phyloP scores from a whole-genome alignment of 2,888 invertebrate species.

The Drosophila trichaetosa region DNA sequence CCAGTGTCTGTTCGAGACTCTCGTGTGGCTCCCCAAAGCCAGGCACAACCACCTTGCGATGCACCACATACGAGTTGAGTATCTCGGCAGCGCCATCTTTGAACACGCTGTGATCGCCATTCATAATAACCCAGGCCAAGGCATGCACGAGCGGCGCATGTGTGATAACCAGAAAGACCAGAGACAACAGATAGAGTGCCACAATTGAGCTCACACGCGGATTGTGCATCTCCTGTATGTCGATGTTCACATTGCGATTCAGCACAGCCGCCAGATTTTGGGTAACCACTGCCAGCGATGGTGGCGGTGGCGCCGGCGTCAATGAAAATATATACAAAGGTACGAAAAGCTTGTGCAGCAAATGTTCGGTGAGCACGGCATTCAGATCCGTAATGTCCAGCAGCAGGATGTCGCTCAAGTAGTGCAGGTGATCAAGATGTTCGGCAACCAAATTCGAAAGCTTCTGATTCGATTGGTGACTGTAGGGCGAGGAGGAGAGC shows the following conservation, averaged over 20 bases:
- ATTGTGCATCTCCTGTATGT: slow-evolving; percentile 87
- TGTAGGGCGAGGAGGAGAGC: slow-evolving; percentile 85
- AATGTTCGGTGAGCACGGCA: slow-evolving; percentile 96
- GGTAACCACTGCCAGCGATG: slow-evolving; percentile 87
- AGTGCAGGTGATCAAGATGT: slow-evolving; percentile 98
- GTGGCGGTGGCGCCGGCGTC: slow-evolving; percentile 86
- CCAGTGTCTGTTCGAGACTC: slow-evolving; percentile 91
- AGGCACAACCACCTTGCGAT: slow-evolving; percentile 86
- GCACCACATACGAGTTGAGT: slow-evolving; percentile 88
- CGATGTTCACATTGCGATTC: slow-evolving; percentile 86
- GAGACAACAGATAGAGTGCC: slow-evolving; percentile 94
- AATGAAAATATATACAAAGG: slow-evolving; percentile 97
- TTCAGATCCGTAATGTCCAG: slow-evolving; percentile 96
- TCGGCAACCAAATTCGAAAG: slow-evolving; percentile 97
- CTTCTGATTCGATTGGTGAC: slow-evolving; percentile 95
- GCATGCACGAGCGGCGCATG: slow-evolving; percentile 96
- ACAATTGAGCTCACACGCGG: slow-evolving; percentile 95
- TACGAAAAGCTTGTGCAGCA: slow-evolving; percentile 95
- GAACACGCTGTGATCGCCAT: slow-evolving; percentile 91
- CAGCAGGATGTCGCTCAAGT: slow-evolving; percentile 97
- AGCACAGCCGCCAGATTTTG: slow-evolving; percentile 88
- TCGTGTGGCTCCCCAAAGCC: slow-evolving; percentile 90
- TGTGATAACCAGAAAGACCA: slow-evolving; percentile 97
- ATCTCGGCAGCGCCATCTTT: slow-evolving; percentile 89
- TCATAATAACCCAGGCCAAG: slow-evolving; percentile 94